Percentiles rank a stretch among this genome's conserved stretches.
These are phyloP conservation scores for Cossypha niveicapilla DNA, from an alignment of 2,797 vertebrate species.

Conservation along the genomic window DNA sequence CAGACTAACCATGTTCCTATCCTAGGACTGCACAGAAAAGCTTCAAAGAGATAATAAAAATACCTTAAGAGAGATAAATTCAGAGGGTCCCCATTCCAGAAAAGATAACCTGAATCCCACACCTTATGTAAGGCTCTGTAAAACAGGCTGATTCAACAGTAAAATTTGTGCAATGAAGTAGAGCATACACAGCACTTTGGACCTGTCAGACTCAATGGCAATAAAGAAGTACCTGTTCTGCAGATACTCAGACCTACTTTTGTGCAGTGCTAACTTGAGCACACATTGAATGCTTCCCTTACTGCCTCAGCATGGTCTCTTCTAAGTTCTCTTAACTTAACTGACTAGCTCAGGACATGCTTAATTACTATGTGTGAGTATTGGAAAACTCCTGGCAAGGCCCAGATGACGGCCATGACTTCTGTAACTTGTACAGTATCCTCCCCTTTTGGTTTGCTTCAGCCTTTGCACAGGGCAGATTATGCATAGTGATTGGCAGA, in stretches of 20 bases:
- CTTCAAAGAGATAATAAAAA: neutral
- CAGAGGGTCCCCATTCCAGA: neutral
- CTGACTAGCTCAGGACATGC: neutral
- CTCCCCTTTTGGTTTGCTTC: neutral
- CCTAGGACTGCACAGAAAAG: neutral
- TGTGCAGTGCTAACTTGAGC: neutral
- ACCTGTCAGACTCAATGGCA: neutral
- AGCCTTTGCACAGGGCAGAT: neutral
- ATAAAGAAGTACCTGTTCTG: conserved; percentile 14
- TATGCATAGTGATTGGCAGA: neutral
- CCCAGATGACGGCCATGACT: neutral
- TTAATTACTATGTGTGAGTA: neutral
- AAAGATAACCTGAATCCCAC: neutral
- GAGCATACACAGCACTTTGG: neutral
- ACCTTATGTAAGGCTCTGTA: neutral
- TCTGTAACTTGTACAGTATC: neutral
- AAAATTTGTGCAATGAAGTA: neutral
- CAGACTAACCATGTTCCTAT: neutral
- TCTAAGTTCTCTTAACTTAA: neutral
- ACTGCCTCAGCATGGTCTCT: neutral
- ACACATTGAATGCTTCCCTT: neutral
- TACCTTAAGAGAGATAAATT: neutral
- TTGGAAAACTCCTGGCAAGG: neutral
- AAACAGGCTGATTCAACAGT: conserved; percentile 41
- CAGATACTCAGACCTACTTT: neutral